A percentile compares a stretch with the other conserved stretches of the same genome.
These are phyloP conservation scores for Montipora foliosa DNA, from an alignment of 64 coral and sea anemone species.

Conservation along the genomic window DNA sequence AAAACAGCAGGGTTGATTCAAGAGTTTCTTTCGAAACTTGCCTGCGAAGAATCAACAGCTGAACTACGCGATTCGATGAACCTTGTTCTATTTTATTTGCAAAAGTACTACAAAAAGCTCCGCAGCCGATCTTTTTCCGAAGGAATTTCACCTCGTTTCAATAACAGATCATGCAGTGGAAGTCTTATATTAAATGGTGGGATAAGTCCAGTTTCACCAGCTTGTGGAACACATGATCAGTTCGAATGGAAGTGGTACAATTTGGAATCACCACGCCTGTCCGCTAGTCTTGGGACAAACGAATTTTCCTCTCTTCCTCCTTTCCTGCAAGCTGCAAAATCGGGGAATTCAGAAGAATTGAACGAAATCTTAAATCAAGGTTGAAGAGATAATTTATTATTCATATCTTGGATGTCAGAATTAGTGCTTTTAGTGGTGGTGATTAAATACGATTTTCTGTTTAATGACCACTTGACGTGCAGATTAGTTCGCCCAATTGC, in stretches of 20 bases:
- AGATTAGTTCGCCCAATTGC: neutral
- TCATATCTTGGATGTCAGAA: neutral
- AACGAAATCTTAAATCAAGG: conserved; percentile 74
- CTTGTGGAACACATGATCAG: conserved; percentile 77
- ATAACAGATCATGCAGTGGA: conserved; percentile 69
- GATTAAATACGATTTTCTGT: neutral
- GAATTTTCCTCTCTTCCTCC: conserved; percentile 83
- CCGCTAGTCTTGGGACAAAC: conserved; percentile 82
- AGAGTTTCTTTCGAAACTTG: conserved; percentile 88
- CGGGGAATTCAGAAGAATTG: conserved; percentile 73
- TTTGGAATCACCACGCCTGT: conserved; percentile 85
- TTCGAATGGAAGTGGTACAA: conserved; percentile 98
- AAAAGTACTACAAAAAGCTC: conserved; percentile 92
- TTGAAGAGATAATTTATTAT: conserved; percentile 4
- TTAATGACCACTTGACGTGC: neutral
- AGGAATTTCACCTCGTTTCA: conserved; percentile 55
- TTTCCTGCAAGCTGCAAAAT: conserved; percentile 75
- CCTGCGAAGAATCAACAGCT: conserved; percentile 80
- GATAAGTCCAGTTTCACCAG: conserved; percentile 81
- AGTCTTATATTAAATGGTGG: conserved; percentile 81
- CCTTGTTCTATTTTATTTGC: conserved; percentile 83
- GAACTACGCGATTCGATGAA: conserved; percentile 89
- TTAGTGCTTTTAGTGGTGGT: neutral
- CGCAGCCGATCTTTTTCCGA: conserved; percentile 74
- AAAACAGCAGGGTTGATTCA: conserved; percentile 81